A percentile compares a stretch with the other conserved stretches of the same genome.
Conservation (phyloP, 2,888 invertebrate genomes). For the Gasteruption jaculator region DNA sequence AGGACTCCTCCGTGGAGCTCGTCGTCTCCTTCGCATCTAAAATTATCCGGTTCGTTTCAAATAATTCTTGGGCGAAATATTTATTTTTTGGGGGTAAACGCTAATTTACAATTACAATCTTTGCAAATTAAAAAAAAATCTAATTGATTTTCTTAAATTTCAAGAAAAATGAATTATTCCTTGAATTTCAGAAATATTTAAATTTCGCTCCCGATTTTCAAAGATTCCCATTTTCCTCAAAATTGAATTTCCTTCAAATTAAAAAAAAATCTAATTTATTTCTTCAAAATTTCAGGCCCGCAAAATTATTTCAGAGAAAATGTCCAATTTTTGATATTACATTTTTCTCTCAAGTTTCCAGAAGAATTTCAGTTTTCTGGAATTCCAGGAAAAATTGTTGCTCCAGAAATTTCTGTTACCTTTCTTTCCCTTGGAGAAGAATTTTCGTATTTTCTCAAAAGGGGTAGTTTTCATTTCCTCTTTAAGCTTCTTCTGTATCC, state of each 20-base stretch:
- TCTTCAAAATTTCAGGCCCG: no score
- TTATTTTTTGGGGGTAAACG: no score
- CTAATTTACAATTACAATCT: neutral
- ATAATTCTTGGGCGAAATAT: constrained; percentile 1
- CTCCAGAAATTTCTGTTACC: constrained; percentile 27
- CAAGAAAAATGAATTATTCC: no score
- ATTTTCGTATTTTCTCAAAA: constrained; percentile 72
- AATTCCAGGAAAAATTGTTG: neutral
- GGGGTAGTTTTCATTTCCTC: constrained; percentile 74
- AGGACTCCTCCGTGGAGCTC: constrained; percentile 26
- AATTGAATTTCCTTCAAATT: no score
- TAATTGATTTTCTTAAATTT: no score
- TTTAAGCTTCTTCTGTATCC: constrained; percentile 74
- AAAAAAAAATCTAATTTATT: no score
- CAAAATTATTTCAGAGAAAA: no score
- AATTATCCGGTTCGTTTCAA: constrained; percentile 1
- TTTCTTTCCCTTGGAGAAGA: constrained; percentile 65
- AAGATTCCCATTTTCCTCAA: no score
- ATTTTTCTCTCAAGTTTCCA: no score
- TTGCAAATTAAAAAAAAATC: neutral
- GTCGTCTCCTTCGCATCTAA: constrained; percentile 34
- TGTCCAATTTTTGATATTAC: no score
- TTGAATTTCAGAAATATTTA: no score
- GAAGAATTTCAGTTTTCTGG: neutral
- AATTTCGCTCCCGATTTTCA: no score